Evolutionary conservation across 2,797 vertebrate genomes (phyloP).

Genomic region (Rhynchotus rufescens): DNA sequence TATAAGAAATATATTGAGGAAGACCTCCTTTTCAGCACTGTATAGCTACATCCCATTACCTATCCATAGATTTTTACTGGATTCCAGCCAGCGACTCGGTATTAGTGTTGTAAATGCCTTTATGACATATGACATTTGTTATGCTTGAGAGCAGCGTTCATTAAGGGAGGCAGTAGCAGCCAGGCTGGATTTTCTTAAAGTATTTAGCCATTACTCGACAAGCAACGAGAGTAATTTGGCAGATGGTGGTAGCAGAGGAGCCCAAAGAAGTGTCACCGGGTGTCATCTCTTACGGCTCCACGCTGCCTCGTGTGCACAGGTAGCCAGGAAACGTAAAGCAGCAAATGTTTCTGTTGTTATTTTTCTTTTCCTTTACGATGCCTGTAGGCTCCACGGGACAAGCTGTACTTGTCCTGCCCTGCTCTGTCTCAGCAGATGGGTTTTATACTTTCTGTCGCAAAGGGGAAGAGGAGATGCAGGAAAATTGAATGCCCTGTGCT

Average conservation of each 20-base stretch:
- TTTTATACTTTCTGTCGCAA: neutral
- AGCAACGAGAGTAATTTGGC: conserved; percentile 28
- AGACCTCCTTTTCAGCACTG: conserved; percentile 19
- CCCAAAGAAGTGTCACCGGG: neutral
- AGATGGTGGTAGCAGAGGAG: neutral
- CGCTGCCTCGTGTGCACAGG: neutral
- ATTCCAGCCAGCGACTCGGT: conserved; percentile 9
- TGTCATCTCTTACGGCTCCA: neutral
- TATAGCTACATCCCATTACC: conserved; percentile 13
- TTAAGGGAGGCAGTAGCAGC: conserved; percentile 31
- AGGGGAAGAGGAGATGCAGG: fast-evolving
- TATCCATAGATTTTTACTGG: conserved; percentile 28
- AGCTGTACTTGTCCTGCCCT: neutral
- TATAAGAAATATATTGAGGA: neutral
- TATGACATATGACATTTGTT: conserved; percentile 28
- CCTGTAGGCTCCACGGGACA: neutral
- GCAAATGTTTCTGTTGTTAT: neutral
- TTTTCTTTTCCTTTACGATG: neutral
- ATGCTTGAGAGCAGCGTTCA: neutral
- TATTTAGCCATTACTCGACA: neutral
- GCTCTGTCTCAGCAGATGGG: neutral
- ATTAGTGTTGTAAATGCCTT: neutral
- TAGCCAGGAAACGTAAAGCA: neutral
- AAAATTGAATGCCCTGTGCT: neutral
- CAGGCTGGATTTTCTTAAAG: neutral